Percentiles rank a stretch among this genome's conserved stretches.
Conservation (phyloP, 1,140 invertebrate genomes). For the Ips nitidus region DNA sequence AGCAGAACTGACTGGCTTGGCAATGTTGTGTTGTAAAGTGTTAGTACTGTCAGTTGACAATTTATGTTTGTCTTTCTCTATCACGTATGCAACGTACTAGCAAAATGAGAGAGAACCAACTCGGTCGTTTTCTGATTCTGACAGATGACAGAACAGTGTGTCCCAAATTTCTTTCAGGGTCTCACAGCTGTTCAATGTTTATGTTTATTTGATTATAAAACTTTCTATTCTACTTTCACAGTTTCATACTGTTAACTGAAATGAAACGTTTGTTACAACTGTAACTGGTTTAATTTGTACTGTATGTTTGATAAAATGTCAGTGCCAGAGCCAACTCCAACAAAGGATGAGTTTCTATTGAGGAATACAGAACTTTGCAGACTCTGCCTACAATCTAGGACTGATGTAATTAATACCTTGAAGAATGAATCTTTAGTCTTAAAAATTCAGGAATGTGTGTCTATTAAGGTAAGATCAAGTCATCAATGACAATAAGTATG, state of each 20-base stretch:
- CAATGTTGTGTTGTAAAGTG: no score
- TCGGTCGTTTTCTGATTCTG: no score
- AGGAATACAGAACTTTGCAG: slow-evolving; percentile 34
- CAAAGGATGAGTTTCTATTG: background rate
- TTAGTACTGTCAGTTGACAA: no score
- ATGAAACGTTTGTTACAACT: background rate
- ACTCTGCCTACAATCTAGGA: slow-evolving; percentile 36
- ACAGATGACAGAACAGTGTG: no score
- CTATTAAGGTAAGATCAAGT: slow-evolving; percentile 33
- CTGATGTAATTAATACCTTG: slow-evolving; percentile 12
- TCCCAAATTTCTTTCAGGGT: no score
- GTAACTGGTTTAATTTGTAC: background rate
- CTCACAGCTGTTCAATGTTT: no score
- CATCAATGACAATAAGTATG: background rate
- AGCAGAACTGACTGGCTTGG: no score
- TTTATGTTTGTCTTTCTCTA: no score
- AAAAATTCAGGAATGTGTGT: slow-evolving; percentile 40
- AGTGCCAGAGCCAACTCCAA: background rate
- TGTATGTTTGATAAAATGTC: background rate
- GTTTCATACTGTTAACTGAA: background rate
- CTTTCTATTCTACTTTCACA: no score
- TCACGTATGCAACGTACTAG: no score
- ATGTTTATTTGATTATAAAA: no score
- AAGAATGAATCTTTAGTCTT: slow-evolving; percentile 32
- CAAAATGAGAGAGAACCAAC: no score